Conservation (phyloP, 2,797 vertebrate genomes). For the Natrix natrix region DNA sequence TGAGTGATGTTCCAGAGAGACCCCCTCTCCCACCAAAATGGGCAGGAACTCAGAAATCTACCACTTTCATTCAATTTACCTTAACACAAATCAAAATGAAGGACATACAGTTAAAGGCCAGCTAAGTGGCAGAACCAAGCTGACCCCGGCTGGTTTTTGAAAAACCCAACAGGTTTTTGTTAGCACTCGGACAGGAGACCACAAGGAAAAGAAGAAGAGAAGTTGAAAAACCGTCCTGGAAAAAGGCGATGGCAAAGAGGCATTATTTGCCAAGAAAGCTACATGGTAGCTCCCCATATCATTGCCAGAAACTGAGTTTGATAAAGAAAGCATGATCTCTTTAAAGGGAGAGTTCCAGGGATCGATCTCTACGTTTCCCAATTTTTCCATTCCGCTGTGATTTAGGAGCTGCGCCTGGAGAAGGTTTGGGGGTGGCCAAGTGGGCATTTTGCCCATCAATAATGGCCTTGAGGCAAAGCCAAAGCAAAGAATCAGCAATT, state of each 20-base stretch:
- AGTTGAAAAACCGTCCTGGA: background rate
- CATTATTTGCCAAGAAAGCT: background rate
- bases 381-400: background rate
- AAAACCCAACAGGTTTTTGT: background rate
- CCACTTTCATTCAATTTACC: background rate
- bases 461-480: background rate
- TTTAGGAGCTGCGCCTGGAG: background rate
- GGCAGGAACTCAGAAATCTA: background rate
- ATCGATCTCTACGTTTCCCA: background rate
- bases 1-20: background rate
- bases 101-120: background rate
- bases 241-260: background rate
- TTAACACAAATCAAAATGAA: background rate
- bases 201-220: background rate
- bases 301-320: background rate
- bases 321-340: background rate
- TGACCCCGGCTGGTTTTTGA: background rate
- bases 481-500: too few relatives aligned
- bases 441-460: background rate
- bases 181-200: background rate
- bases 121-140: background rate
- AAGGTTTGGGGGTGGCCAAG: background rate
- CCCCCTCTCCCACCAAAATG: background rate
- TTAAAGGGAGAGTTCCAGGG: background rate
- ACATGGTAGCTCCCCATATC: background rate